Base-by-base conservation (phyloP, 2,888 invertebrate genomes). In the Slavum lentiscoides region DNA sequence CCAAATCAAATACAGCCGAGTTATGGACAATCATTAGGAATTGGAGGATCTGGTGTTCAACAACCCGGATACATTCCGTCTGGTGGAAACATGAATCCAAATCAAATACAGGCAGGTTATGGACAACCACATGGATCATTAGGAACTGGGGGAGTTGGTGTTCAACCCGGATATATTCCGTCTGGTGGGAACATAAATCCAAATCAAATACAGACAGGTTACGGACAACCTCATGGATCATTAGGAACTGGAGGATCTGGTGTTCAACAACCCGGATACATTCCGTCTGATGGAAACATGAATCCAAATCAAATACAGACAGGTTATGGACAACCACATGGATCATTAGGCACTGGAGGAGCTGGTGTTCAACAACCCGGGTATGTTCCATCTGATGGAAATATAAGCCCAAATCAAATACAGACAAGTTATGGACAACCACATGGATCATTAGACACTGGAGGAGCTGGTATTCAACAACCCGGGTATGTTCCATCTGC, bases 61-160 rank as follows among this genome's bases (percentile, higher is more conserved):
- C 69, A 81, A 70, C 39, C 59, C 13, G 70, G n/a, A 17, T 76
- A 68, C 19, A n/a, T 19, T 53, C n/a, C 5, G 30, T 39, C 59
- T 23, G 30, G 61, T 17, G 49, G 49, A 15, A 59, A 30, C 11
- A 17, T 17, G 21, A 39, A 61, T 77, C 61, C 72, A 37, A 59
- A 70, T 53, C 72, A 81, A 72, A 21, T 21, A 8, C 21, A 61
- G 15, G 15, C 37, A 1, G 23, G 21, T 43, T 74, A 82, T 21
- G 82, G 73, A 70, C 77, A 82, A 17, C 74, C 74, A 13, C 73
- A 76, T 6, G n/a, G 37, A 17, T 59, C 73, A 49, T 82, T 82
- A 23, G 59, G 61, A n/a, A 69, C 70, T n/a, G n/a, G n/a, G 17
- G 67, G 66, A 21, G 80, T 59, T 21, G 64, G 30, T 4, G 0